Conservation (phyloP, 2,113 vertebrate species). For the Azemiops feae region DNA sequence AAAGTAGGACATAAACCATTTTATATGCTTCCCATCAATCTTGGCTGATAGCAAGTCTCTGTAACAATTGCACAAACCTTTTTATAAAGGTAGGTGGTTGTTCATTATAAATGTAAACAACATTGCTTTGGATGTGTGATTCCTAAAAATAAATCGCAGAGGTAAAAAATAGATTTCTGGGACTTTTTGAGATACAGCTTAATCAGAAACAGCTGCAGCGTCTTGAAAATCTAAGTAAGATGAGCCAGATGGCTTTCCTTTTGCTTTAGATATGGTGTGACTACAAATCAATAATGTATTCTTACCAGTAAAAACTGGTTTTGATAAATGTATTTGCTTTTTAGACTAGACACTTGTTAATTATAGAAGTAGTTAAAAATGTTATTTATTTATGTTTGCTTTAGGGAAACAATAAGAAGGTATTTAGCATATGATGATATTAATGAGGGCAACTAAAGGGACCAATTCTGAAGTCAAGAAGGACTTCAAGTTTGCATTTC, state of each 20-base stretch:
- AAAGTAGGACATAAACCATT: conserved; percentile 14
- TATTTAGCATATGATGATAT: conserved; percentile 27
- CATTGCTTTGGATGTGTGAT: conserved; percentile 73
- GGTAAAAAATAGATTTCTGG: conserved; percentile 77
- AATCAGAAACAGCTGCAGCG: conserved; percentile 84
- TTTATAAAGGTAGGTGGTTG: conserved; percentile 65
- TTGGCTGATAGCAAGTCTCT: conserved; percentile 26
- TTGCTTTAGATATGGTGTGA: conserved; percentile 77
- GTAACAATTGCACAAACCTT: conserved; percentile 63
- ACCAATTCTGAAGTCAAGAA: neutral
- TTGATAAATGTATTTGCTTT: conserved; percentile 80
- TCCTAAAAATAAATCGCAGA: conserved; percentile 74
- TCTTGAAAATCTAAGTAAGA: conserved; percentile 79
- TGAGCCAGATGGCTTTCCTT: conserved; percentile 81
- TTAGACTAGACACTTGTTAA: conserved; percentile 73
- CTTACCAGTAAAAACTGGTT: conserved; percentile 78
- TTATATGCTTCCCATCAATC: conserved; percentile 34
- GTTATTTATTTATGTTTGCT: conserved; percentile 75
- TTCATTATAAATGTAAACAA: conserved; percentile 77
- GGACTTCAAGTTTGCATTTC: neutral
- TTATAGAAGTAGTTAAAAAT: conserved; percentile 73
- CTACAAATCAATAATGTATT: conserved; percentile 74
- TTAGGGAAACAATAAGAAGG: conserved; percentile 45
- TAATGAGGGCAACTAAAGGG: conserved; percentile 26
- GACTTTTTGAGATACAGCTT: conserved; percentile 75